Conservation (phyloP, 1,140 invertebrate genomes). For the Zeugodacus cucurbitae region DNA sequence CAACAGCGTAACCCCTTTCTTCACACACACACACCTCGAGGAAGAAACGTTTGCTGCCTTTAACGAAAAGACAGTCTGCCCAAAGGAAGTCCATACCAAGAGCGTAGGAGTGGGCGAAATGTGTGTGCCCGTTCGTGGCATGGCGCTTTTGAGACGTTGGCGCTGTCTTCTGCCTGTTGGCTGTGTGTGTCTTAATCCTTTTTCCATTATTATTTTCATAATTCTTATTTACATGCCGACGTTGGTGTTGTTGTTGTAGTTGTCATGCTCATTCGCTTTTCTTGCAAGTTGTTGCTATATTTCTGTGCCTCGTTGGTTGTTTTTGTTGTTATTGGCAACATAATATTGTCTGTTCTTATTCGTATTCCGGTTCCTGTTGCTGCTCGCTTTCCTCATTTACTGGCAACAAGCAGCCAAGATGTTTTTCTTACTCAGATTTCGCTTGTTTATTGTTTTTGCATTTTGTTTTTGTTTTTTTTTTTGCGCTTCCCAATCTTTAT, state of each 20-base stretch:
- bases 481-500: background rate
- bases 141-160: background rate
- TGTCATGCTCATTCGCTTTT: conserved; percentile 16
- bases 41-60: background rate
- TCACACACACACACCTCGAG: too few relatives aligned
- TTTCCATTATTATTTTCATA: conserved; percentile 67
- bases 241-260: conserved; percentile 46
- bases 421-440: conserved; percentile 35
- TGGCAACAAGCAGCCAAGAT: background rate
- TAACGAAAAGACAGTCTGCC: background rate
- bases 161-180: background rate
- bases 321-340: conserved; percentile 36
- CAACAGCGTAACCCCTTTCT: background rate
- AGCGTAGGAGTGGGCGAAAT: background rate
- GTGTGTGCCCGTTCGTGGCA: background rate
- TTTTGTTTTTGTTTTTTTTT: conserved; percentile 18
- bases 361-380: too few relatives aligned
- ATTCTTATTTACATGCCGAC: conserved; percentile 66
- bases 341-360: background rate
- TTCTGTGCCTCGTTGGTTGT: background rate
- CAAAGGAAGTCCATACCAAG: background rate
- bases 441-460: conserved; percentile 14
- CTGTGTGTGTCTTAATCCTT: conserved; percentile 60
- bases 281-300: background rate
- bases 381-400: background rate